Percentiles rank a stretch among this genome's conserved stretches.
These are phyloP conservation scores for Drosophila dunni DNA, from an alignment of 1,140 invertebrate species.

Conservation along the genomic window DNA sequence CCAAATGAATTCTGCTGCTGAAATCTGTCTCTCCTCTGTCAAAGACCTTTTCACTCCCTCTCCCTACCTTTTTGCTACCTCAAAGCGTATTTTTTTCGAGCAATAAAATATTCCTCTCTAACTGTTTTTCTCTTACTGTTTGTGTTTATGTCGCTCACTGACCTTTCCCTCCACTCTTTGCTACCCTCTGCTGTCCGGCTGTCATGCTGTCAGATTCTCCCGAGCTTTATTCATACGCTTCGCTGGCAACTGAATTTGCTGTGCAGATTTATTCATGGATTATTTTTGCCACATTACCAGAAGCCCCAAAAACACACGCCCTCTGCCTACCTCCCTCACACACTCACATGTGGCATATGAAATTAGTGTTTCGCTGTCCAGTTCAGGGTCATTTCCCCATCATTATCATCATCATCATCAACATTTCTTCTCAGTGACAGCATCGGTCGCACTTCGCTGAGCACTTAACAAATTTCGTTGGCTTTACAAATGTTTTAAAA, in stretches of 20 bases:
- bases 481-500: conserved; percentile 12
- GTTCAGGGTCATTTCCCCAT: conserved; percentile 38
- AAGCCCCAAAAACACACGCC: conserved; percentile 3
- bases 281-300: conserved; percentile 59
- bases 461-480: conserved; percentile 28
- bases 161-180: neutral
- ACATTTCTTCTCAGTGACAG: conserved; percentile 21
- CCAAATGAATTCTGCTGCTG: too few species aligned
- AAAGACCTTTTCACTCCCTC: neutral
- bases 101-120: neutral
- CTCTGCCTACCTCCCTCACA: neutral
- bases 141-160: neutral
- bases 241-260: conserved; percentile 57
- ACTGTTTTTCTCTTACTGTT: neutral
- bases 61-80: neutral
- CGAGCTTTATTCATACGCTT: conserved; percentile 49
- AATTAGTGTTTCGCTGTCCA: conserved; percentile 42
- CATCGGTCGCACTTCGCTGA: conserved; percentile 32
- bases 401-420: conserved; percentile 22
- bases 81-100: too few species aligned
- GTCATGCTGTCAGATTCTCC: conserved; percentile 55
- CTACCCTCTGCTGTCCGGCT: neutral
- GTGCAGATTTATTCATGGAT: conserved; percentile 49
- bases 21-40: too few species aligned
- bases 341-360: conserved; percentile 27